These are phyloP conservation scores for Tenthredo scrophulariae DNA, from an alignment of 2,888 invertebrate species.

Conservation along the genomic window DNA sequence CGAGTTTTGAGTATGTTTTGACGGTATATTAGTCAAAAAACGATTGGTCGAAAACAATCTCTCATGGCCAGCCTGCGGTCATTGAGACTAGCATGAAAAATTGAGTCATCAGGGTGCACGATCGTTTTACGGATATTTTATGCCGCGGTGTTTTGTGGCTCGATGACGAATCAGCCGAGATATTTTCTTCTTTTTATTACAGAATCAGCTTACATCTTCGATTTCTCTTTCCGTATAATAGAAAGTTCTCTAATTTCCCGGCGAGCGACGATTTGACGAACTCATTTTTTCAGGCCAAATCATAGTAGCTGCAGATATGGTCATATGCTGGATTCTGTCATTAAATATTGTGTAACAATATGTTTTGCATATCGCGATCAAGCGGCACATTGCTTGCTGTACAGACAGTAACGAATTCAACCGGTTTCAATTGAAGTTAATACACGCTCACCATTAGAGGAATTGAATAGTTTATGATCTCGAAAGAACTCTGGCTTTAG, in stretches of 20 bases:
- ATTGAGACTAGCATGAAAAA: neutral
- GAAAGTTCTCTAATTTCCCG: neutral
- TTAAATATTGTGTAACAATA: neutral
- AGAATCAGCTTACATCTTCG: neutral
- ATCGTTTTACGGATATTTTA: conserved; percentile 4
- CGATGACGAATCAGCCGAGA: neutral
- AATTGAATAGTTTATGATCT: conserved; percentile 6
- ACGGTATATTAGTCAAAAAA: neutral
- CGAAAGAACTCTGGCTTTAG: neutral
- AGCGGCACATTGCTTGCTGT: neutral
- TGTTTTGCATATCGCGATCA: neutral
- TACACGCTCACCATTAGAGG: conserved; percentile 19
- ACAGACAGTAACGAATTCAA: conserved; percentile 12
- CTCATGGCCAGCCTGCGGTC: neutral
- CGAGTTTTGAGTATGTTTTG: neutral
- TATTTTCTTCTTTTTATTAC: neutral
- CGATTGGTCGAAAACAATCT: neutral
- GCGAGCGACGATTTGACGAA: neutral
- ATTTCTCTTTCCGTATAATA: neutral
- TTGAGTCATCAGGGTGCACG: neutral
- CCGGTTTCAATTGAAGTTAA: conserved; percentile 35
- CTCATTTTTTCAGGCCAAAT: neutral
- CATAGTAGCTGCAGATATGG: neutral
- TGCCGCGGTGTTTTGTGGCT: neutral
- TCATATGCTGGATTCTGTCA: neutral